Base-by-base conservation (phyloP, 2,797 vertebrate genomes). In the Siniperca undulata region DNA sequence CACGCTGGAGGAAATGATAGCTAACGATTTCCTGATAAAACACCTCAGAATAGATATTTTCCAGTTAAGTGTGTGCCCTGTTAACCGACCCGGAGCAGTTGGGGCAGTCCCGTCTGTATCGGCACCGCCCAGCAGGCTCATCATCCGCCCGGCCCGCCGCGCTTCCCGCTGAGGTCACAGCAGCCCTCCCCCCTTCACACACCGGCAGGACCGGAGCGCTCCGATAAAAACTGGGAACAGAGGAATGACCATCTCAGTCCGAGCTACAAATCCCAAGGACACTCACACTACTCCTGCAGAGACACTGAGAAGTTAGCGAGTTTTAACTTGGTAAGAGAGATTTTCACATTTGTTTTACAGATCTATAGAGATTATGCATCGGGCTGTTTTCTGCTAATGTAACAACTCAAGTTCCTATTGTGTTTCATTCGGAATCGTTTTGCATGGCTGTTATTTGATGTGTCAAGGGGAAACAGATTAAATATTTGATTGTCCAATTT, bases 91-190 rank as follows among this genome's bases (percentile, higher is more conserved):
- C 27, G 27, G 27, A 30, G 2, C 27, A 2, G 52, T 52, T 14
- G 42, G 81, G 36, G 34, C 73, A 0, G 67, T 64, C 67, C 52
- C 61, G 58, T 60, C 22, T 7, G 40, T n/a, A 1, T 27, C 20
- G 42, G 52, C 71, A 52, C 86, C 91, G 78, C 88, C 92, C 90
- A 67, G 19, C 61, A 5, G 13, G 42, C 82, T 82, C 88, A 67
- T 73, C 86, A 81, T 83, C 84, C 81, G 53, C 60, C 17, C 59
- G 19, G 61, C 12, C 77, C 20, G 58, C 12, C 40, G 1, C 69
- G 70, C 75, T 81, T 67, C 80, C 75, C 34, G 83, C 78, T 91
- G 89, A 92, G 69, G 71, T 93, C 92, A 86, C 71, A 24, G 50
- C 59, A 67, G 16, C 61, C 89, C 74, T 52, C 75, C 90, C 89